A percentile compares a stretch with the other conserved stretches of the same genome.
Conservation (phyloP, 2,888 invertebrate species). For the Trisateles emortualis region DNA sequence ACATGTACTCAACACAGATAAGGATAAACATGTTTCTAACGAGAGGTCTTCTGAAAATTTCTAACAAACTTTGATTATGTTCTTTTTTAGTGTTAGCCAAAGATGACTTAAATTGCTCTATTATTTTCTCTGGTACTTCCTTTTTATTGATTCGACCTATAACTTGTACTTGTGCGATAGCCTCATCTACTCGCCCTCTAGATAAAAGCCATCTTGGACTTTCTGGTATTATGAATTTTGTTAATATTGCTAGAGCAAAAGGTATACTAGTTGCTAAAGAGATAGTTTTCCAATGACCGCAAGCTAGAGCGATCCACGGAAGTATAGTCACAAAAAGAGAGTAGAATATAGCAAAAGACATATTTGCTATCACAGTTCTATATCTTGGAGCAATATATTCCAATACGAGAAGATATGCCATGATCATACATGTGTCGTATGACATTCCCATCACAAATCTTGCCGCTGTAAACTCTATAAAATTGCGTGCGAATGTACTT, state of each 20-base stretch:
- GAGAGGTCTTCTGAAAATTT: slow-evolving; percentile 57
- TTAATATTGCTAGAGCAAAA: slow-evolving; percentile 55
- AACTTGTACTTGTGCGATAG: slow-evolving; percentile 58
- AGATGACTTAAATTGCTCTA: slow-evolving; percentile 61
- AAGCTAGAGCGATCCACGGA: slow-evolving; percentile 66
- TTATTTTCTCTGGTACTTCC: slow-evolving; percentile 57
- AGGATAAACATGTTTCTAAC: slow-evolving; percentile 61
- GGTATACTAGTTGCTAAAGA: slow-evolving; percentile 68
- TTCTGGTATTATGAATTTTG: slow-evolving; percentile 65
- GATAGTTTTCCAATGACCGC: slow-evolving; percentile 67
- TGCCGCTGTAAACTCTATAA: slow-evolving; percentile 59
- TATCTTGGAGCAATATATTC: slow-evolving; percentile 71
- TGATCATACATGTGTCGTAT: slow-evolving; percentile 69
- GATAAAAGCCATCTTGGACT: slow-evolving; percentile 70
- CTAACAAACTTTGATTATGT: slow-evolving; percentile 53
- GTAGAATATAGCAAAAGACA: slow-evolving; percentile 67
- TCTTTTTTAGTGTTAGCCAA: slow-evolving; percentile 41
- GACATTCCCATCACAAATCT: slow-evolving; percentile 69
- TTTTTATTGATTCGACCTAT: slow-evolving; percentile 67
- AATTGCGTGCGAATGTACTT: slow-evolving; percentile 60
- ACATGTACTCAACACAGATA: slow-evolving; percentile 63
- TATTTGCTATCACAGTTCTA: slow-evolving; percentile 63
- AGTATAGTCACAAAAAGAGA: slow-evolving; percentile 54
- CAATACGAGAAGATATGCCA: slow-evolving; percentile 65
- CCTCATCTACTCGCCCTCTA: slow-evolving; percentile 65